Conservation (phyloP, 1,140 invertebrate species). For the Plectrocnemia conspersa region DNA sequence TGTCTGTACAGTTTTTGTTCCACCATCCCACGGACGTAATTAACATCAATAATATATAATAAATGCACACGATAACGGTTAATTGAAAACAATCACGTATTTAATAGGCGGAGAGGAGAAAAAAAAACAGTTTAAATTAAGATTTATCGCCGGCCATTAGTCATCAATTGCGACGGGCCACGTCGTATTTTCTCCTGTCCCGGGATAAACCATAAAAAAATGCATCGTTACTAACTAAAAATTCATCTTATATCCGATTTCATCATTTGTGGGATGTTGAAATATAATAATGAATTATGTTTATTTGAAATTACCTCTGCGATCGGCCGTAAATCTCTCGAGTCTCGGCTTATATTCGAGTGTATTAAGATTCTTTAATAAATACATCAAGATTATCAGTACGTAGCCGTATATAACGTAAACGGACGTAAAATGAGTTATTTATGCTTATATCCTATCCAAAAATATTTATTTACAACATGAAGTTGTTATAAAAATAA, state of each 20-base stretch:
- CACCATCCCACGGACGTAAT: conserved; percentile 27
- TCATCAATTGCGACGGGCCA: conserved; percentile 30
- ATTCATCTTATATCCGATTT: neutral
- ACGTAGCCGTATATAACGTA: too few species aligned
- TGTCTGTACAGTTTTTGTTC: too few species aligned
- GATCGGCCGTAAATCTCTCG: too few species aligned
- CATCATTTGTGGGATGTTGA: neutral
- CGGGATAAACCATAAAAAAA: too few species aligned
- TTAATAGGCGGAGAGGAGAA: conserved; percentile 35
- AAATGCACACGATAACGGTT: conserved; percentile 29
- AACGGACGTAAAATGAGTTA: too few species aligned
- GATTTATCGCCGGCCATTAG: conserved; percentile 34
- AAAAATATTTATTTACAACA: neutral
- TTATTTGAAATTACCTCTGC: too few species aligned
- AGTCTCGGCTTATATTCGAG: too few species aligned
- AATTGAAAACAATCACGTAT: conserved; percentile 36
- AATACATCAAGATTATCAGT: too few species aligned
- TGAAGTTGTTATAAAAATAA: neutral
- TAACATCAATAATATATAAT: conserved; percentile 33
- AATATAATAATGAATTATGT: neutral
- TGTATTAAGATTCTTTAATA: too few species aligned
- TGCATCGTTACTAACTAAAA: too few species aligned
- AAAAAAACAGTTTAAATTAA: conserved; percentile 34
- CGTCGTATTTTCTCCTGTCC: too few species aligned
- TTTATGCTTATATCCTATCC: neutral